Percentiles rank a stretch among this genome's conserved stretches.
These are phyloP conservation scores for Cossypha caffra DNA, from an alignment of 2,797 vertebrate species.

Conservation along the genomic window DNA sequence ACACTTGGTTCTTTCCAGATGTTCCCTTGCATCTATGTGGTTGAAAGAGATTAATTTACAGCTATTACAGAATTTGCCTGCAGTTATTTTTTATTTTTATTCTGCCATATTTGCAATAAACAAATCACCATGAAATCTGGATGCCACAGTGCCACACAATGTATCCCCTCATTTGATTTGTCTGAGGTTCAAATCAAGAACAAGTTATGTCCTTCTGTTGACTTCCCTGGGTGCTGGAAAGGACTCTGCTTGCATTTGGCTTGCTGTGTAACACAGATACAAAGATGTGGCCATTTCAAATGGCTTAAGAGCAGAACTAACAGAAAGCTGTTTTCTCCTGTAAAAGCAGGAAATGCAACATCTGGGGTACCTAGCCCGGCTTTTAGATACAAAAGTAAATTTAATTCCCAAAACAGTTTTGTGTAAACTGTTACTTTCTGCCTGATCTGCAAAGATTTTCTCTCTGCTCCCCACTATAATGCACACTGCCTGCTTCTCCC, in stretches of 20 bases:
- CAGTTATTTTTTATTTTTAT: neutral
- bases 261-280: neutral
- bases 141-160: neutral
- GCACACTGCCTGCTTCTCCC: neutral
- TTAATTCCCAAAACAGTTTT: neutral
- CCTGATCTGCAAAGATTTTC: neutral
- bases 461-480: neutral
- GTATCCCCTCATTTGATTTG: neutral
- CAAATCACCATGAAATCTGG: neutral
- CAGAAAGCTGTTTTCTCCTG: neutral
- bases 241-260: neutral
- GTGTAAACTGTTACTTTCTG: neutral
- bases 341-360: neutral
- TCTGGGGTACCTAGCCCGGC: neutral
- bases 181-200: neutral
- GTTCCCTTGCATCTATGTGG: neutral
- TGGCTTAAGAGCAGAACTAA: neutral
- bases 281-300: neutral
- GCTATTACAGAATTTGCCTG: neutral
- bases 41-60: neutral
- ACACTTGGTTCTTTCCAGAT: neutral
- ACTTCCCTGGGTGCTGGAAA: neutral
- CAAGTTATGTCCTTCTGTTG: neutral
- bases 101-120: neutral
- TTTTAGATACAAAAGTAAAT: neutral